A percentile compares a stretch with the other conserved stretches of the same genome.
Conservation (phyloP, 1,140 invertebrate species). For the Drosophila takahashii region DNA sequence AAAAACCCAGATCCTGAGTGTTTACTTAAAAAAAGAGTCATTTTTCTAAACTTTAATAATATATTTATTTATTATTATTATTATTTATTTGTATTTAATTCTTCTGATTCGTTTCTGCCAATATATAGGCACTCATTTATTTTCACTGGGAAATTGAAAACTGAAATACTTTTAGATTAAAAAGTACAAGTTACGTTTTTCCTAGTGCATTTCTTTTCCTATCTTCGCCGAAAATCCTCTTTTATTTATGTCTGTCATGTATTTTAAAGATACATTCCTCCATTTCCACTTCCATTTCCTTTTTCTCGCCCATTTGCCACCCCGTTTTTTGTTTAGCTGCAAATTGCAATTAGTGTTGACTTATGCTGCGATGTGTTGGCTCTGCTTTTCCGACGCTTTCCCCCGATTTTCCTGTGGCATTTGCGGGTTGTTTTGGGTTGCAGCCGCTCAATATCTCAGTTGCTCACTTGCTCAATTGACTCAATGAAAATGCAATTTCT, state of each 20-base stretch:
- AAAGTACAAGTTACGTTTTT: constrained; percentile 22
- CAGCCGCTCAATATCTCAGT: constrained; percentile 26
- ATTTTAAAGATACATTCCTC: constrained; percentile 16
- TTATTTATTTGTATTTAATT: not conserved
- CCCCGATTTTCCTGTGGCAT: constrained; percentile 9
- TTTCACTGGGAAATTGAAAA: constrained; percentile 8
- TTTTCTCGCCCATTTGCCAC: not conserved
- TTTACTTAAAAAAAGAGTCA: too few species aligned
- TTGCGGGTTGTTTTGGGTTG: constrained; percentile 51
- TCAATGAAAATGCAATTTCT: constrained; percentile 49
- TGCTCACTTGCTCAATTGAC: constrained; percentile 25
- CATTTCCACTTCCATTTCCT: not conserved
- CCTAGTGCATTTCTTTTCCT: constrained; percentile 11
- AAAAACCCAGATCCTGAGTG: too few species aligned
- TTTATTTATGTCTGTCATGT: constrained; percentile 32
- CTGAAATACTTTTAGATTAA: constrained; percentile 13
- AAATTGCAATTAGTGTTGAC: constrained; percentile 83
- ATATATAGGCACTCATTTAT: not conserved
- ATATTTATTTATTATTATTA: too few species aligned
- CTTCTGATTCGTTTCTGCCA: not conserved
- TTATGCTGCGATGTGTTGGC: constrained; percentile 63
- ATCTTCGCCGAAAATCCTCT: constrained; percentile 1
- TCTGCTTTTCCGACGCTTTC: constrained; percentile 9
- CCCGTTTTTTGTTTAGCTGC: constrained; percentile 42
- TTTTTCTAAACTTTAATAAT: too few species aligned